Evolutionary conservation across 2,888 invertebrate species (phyloP), one percentile per base, ranked within the genome.

Genomic region (Phengaris alcon): DNA sequence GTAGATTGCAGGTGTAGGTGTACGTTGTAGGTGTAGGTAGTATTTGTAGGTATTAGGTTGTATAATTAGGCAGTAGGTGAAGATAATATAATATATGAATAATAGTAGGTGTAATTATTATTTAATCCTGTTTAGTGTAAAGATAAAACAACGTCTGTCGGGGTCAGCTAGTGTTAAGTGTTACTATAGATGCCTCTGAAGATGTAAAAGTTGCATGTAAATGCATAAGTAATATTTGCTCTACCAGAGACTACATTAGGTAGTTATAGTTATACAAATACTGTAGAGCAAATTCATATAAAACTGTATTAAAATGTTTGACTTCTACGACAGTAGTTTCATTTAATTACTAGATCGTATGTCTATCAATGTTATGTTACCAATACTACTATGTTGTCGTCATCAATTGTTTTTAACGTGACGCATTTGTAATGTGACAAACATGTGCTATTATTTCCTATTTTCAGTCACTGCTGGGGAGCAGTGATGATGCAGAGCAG

Each of bases 341-440:
- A 59, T 59, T 59, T 59, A 22, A 64, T 64, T 13, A 22, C 64
- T 12, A 44, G 64, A 35, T 64, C 35, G 35, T 64, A 64, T 64
- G 35, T 44, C 64, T 64, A 35, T 35, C 0, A 59, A 59, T 59
- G 10, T 22, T 59, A 64, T 64, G 35, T 64, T 64, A 64, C n/a
- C n/a, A n/a, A n/a, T n/a, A n/a, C n/a, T n/a, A 64, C 35, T 64
- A 44, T 44, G 35, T 35, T 64, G 44, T 44, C 64, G 35, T 44
- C 35, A 64, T 44, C 64, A 64, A 64, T 64, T 64, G 35, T 64
- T 64, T 57, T 10, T 22, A 35, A 15, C 15, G 0, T 64, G 64
- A 64, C 12, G 64, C 12, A 64, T 64, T 55, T 55, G 55, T 55
- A 55, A 55, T 44, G 64, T 64, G 64, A 64, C 64, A 64, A 35